Base-by-base conservation (phyloP, 2,797 vertebrate genomes). In the Falco peregrinus region DNA sequence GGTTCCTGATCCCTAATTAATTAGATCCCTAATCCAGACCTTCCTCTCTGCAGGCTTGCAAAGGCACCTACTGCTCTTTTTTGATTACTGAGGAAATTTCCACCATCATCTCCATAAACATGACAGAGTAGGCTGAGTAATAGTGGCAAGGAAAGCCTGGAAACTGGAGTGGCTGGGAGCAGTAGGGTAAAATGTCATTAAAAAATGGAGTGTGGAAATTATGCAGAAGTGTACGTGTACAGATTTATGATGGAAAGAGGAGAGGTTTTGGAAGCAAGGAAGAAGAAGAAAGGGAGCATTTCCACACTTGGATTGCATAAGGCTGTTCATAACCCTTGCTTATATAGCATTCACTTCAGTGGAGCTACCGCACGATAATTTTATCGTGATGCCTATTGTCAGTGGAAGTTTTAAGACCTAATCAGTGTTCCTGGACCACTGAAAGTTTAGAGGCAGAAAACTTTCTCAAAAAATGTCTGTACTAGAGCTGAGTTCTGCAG, bases 1-100 rank as follows among this genome's bases (percentile, higher is more conserved):
- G 64, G 41, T 73, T 89, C 69, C 53, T 96, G 93, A 96, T 95
- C 95, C 82, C 82, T 92, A 91, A 92, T 95, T 96, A 96, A 96
- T 96, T 95, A 95, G 41, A 87, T 89, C 83, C 51, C 61, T 96
- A 91, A 92, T 96, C 94, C 91, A 91, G 87, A 91, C 91, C 77
- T 94, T 26, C 67, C 71, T 78, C 69, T 90, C 54, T 81, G 60
- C 28, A 91, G 78, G 47, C 68, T 96, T 96, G 93, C 84, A 96
- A 92, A 96, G 89, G 75, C 71, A 74, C 64, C 59, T 90, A 47
- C 61, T 89, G 87, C 71, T 84, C 35, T 89, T 87, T 89, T 51
- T 94, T 95, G 89, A 92, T 95, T 89, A 75, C 54, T 76, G 75
- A 78, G 84, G 75, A 95, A 94, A 92, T 95, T 96, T 96, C 87